Evolutionary conservation across 2,797 vertebrate genomes (phyloP), one percentile per base, ranked within the genome.

Genomic region (Florisuga fusca): DNA sequence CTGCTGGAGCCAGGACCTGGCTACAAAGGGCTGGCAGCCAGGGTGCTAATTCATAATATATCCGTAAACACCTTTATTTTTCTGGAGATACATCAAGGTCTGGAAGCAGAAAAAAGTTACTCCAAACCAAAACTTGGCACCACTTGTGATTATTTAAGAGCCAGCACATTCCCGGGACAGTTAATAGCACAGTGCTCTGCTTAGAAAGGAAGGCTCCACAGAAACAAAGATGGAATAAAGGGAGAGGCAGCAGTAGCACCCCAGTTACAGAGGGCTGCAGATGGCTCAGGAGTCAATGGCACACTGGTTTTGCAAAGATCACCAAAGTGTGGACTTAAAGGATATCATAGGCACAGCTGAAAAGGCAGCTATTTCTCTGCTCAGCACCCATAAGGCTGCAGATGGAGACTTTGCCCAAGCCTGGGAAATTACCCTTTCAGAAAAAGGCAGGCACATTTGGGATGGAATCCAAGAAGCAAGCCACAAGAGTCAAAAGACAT

Each of bases 61-160:
- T 89, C 84, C 3, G 4, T 94, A 94, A 94, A 96, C 84, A 92
- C 81, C 63, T 92, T 90, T 73, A 62, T 87, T 89, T 55, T 89
- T 89, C 92, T 96, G 94, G 89, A 95, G 81, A 84, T 79, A 93
- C 95, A 95, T 96, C 90, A 96, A 96, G 74, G 94, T 82, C 84
- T 96, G 96, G 96, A 96, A 95, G 77, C 92, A 96, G 94, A 96
- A 96, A 93, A 95, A 96, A 96, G 71, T 90, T 94, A 67, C 55
- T 87, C 75, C 79, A 85, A 84, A 4, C 71, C 81, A 82, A 85
- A 94, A 91, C 72, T 80, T 95, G 96, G 96, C 95, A 74, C 57
- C 0, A 0, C 63, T 54, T 80, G 48, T 67, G 75, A 93, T 92
- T 87, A 87, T 92, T 94, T 87, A 66, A 61, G 69, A 95, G 94